Conservation (phyloP, 2,797 vertebrate species). For the Hirundo rustica region DNA sequence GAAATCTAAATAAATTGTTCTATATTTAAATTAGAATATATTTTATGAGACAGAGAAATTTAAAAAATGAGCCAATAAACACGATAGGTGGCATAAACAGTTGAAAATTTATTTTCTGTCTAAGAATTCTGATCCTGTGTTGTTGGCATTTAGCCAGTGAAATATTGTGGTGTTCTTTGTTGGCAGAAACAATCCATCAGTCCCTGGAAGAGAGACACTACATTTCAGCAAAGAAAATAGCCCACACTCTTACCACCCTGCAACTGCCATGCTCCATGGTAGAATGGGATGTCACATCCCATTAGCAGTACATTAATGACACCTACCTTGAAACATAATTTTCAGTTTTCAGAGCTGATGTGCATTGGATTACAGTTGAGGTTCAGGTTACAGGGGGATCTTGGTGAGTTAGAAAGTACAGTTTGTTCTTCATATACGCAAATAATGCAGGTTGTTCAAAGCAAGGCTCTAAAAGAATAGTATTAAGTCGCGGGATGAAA, state of each 20-base stretch:
- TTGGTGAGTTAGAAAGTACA: neutral
- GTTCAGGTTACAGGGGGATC: neutral
- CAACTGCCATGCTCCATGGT: neutral
- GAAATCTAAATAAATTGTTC: neutral
- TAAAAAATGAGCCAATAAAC: neutral
- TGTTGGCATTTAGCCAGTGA: neutral
- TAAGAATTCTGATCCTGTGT: neutral
- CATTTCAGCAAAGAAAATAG: neutral
- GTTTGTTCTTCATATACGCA: neutral
- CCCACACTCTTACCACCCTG: neutral
- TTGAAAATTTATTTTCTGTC: neutral
- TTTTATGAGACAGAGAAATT: neutral
- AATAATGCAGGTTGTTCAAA: neutral
- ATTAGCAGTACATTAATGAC: neutral
- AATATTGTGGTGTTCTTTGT: neutral
- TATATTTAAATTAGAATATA: neutral
- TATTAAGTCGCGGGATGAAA: neutral
- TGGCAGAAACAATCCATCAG: neutral
- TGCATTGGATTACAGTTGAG: neutral
- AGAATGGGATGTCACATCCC: neutral
- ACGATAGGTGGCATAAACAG: neutral
- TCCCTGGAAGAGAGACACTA: neutral
- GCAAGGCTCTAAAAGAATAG: neutral
- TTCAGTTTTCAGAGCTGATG: neutral
- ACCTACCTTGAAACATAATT: neutral